Evolutionary conservation across 2,797 vertebrate species (phyloP).

Genomic region (Cryptoblepharus egeriae): DNA sequence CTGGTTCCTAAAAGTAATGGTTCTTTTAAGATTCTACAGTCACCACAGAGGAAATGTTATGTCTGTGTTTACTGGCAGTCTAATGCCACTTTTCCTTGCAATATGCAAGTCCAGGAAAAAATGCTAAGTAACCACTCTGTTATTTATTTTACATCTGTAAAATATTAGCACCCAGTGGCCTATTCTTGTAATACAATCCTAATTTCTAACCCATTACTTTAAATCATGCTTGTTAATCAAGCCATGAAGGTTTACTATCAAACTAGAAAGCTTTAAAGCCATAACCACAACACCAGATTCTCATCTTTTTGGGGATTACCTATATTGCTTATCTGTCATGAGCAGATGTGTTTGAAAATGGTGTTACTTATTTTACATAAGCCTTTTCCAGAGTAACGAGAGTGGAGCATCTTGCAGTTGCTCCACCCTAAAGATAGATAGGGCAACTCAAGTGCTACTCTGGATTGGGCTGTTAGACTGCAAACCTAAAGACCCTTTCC

Average conservation of each 20-base stretch:
- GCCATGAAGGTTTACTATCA: background rate
- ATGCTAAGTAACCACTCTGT: background rate
- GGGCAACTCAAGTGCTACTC: no score
- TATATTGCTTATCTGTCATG: background rate
- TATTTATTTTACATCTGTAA: background rate
- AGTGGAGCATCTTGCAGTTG: no score
- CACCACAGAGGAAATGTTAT: background rate
- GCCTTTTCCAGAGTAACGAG: no score
- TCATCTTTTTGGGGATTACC: background rate
- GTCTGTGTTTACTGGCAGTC: background rate
- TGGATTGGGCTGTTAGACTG: no score
- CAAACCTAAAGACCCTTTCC: no score
- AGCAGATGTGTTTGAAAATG: no score
- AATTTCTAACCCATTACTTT: background rate
- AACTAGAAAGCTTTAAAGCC: background rate
- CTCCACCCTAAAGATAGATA: no score
- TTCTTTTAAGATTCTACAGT: background rate
- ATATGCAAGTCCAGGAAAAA: background rate
- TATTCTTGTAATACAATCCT: background rate
- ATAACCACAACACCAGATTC: background rate
- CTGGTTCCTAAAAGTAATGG: background rate
- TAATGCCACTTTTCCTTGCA: background rate
- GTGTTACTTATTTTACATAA: no score
- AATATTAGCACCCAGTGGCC: background rate
- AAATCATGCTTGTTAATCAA: background rate